Evolutionary conservation across 2,797 vertebrate species (phyloP).

Genomic region (Otolemur crassicaudatus): DNA sequence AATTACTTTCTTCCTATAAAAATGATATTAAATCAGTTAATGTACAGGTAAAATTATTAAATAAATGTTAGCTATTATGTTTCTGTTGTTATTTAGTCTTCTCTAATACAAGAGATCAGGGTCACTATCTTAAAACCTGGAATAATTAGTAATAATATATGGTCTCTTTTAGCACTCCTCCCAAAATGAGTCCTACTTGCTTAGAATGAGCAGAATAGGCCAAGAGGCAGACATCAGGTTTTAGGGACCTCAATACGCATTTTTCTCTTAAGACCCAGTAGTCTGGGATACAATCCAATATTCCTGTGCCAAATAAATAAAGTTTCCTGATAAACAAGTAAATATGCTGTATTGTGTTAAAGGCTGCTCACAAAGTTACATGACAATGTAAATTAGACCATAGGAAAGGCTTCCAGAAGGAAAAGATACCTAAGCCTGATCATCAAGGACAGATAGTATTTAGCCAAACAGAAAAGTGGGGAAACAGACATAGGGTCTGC

Average conservation of each 20-base stretch:
- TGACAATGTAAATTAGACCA: background rate
- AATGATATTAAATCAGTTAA: slow-evolving; percentile 6
- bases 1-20: too few relatives aligned
- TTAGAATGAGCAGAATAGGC: background rate
- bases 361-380: slow-evolving; percentile 18
- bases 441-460: background rate
- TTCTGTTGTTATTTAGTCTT: background rate
- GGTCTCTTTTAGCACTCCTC: background rate
- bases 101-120: background rate
- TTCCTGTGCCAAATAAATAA: background rate
- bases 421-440: background rate
- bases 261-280: slow-evolving; percentile 23
- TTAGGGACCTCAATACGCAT: slow-evolving; percentile 14
- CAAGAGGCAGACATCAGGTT: background rate
- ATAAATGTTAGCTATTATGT: background rate
- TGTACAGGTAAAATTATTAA: slow-evolving; percentile 15
- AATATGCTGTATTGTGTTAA: slow-evolving; percentile 18
- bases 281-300: slow-evolving; percentile 1
- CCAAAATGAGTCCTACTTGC: background rate
- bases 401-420: slow-evolving; percentile 1
- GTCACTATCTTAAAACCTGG: background rate
- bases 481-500: slow-evolving; percentile 1
- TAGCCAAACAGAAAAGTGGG: background rate
- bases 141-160: slow-evolving; percentile 27
- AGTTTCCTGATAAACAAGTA: slow-evolving; percentile 21